Percentiles rank a stretch among this genome's conserved stretches.
Conservation (phyloP, 2,797 vertebrate species). For the Clarias pachynema region DNA sequence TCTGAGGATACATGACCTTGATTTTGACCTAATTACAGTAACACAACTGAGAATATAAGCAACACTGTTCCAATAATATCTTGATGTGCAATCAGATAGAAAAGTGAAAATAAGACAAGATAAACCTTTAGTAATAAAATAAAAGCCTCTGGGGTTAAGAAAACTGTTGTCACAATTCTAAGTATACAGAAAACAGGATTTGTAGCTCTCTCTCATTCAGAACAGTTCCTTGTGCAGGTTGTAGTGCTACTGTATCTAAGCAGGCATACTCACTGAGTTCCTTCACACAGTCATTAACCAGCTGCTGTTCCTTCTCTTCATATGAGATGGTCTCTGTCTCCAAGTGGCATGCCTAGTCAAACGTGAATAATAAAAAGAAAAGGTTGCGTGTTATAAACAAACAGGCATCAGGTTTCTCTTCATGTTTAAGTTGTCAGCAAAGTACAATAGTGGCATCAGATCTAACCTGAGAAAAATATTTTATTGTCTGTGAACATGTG, state of each 20-base stretch:
- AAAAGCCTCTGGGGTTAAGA: too few species aligned
- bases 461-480: neutral
- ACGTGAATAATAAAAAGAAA: neutral
- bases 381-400: slow-evolving; percentile 8
- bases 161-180: neutral
- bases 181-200: neutral
- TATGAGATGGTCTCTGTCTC: slow-evolving; percentile 96
- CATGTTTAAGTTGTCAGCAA: neutral
- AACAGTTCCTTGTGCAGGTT: neutral
- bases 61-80: neutral
- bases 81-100: neutral
- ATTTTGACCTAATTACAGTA: neutral
- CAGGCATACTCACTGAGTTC: slow-evolving; percentile 87
- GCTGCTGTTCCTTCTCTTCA: slow-evolving; percentile 96
- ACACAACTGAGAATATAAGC: neutral
- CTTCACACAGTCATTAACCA: slow-evolving; percentile 98
- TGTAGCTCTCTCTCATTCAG: neutral
- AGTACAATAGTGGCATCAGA: neutral
- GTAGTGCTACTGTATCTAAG: neutral
- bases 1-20: neutral
- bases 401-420: slow-evolving; percentile 5
- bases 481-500: neutral
- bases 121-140: slow-evolving; percentile 3
- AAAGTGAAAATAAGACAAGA: neutral
- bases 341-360: slow-evolving; percentile 87